Evolutionary conservation across 2,113 vertebrate genomes (phyloP), one percentile per base, ranked within the genome.

Genomic region (Takifugu bimaculatus): DNA sequence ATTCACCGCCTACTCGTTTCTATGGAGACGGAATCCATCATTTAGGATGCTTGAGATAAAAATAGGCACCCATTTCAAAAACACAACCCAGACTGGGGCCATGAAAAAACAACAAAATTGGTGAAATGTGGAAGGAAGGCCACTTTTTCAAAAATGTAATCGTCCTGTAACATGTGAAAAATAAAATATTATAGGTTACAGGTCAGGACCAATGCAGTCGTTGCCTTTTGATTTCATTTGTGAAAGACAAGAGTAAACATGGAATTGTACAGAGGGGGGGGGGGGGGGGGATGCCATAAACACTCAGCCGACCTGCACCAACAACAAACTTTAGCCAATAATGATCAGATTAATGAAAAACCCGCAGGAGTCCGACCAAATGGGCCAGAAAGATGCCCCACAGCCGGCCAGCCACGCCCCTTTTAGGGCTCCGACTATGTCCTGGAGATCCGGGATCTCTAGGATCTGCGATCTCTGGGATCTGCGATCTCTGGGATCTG

Each of bases 31-130:
- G 81, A 70, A 77, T 82, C 86, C 73, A 74, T 87, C 82, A 87
- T 77, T 88, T 79, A 85, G 87, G 81, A 90, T 83, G 82, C 81
- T 65, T 0, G 63, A 59, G 84, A 83, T 90, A 89, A 91, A 91
- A 91, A 89, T 90, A 90, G 80, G 20, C 10, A 5, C 57, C 63
- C 1, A 1, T 77, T 57, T 81, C 67, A 69, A 71, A 71, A 43
- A 75, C 71, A 81, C 74, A 68, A 67, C 71, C 75, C 56, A 62
- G 63, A 77, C 65, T 52, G 7, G 57, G 39, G 5, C 7, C 65
- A 27, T 63, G 56, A 26, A 45, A 3, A 32, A 35, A 32, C 26
- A 10, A 29, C 3, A 13, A 54, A 9, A 10, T 29, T 1, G 5
- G 25, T 0, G 1, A 26, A 39, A 32, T n/a, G n/a, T 50, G 3